Evolutionary conservation across 53 echinoderm and acorn worm genomes (phyloP), one percentile per base, ranked within the genome.

Genomic region (Paracentrotus lividus): DNA sequence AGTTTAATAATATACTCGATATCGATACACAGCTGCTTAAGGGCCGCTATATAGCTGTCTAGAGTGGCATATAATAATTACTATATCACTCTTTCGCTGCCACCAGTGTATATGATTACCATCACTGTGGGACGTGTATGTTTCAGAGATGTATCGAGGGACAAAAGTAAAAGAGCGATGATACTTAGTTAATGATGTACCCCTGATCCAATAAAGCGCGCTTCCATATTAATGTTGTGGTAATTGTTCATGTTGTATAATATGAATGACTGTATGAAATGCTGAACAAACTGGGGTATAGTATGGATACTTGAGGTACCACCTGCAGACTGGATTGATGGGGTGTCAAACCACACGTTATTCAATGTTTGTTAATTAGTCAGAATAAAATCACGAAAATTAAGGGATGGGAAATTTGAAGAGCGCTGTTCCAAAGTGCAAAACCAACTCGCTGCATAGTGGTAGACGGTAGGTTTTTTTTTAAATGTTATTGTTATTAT

Each of bases 111-210:
- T 18, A 34, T 4, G 40, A 3, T 40, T 8, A 40, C 36, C 36
- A 18, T 72, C 5, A 64, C 12, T 29, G 8, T 10, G 20, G 21
- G 27, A 29, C 64, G 64, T 64, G 64, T 29, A 26, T 5, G 61
- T 27, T 61, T 61, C 4, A 61, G 26, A 61, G 26, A 61, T 61
- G 61, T 61, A 61, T 61, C 61, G 29, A 64, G 64, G 31, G 26
- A 27, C 9, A 64, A 64, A 29, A 61, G 29, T 4, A 31, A 20
- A 76, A 13, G 42, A 76, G 16, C 76, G 40, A 76, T 42, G 76
- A 76, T 76, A 42, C 24, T 81, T 81, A 47, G 81, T 81, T 81
- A 81, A 81, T 81, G 81, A 81, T 81, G 81, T 81, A 81, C 81
- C 26, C 44, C 44, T 81, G 81, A 45, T 81, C 42, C 81, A 81